Evolutionary conservation across 2,888 invertebrate species (phyloP), one percentile per base, ranked within the genome.

Genomic region (Hololepta plana): DNA sequence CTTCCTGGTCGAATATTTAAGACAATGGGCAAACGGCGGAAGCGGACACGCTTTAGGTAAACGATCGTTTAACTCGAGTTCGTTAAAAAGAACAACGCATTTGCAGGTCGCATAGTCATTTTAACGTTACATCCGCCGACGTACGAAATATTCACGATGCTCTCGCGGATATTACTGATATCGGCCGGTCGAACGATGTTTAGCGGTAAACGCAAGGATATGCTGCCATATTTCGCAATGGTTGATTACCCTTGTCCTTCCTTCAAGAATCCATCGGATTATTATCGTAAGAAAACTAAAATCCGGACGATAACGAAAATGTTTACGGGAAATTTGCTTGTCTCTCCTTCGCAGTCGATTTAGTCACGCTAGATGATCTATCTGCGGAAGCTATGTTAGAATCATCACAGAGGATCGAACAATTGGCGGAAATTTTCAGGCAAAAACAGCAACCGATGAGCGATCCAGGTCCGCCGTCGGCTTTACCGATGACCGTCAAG

Each of bases 181-280:
- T 88, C 91, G 8, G 84, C 87, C 8, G 90, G 91, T 17, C 64
- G 88, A 38, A 74, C 88, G 7, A 82, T 91, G 68, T 93, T 81
- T 52, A 85, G 82, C 43, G 93, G 91, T 17, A 72, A 75, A 41
- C 66, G 90, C 42, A 64, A 80, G 42, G 84, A 88, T 51, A 77
- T 93, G 76, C 69, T 90, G 49, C 76, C 84, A 45, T 93, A 93
- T 59, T 93, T 93, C 59, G 81, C 60, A 4, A 47, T 61, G 33
- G 70, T 75, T 4, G 90, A 91, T 45, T 93, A 88, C 58, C 90
- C 91, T 2, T 93, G 91, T 53, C 93, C 93, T 8, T 81, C 88
- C 1, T 91, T 82, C 53, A 93, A 93, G 56, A 93, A 93, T 49
- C 91, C 91, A 25, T 88, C 90, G 1, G 93, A 93, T 59, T 93